These are phyloP conservation scores for Scelioninae gen. 1 DNA, from an alignment of 2,888 invertebrate species.

Conservation along the genomic window DNA sequence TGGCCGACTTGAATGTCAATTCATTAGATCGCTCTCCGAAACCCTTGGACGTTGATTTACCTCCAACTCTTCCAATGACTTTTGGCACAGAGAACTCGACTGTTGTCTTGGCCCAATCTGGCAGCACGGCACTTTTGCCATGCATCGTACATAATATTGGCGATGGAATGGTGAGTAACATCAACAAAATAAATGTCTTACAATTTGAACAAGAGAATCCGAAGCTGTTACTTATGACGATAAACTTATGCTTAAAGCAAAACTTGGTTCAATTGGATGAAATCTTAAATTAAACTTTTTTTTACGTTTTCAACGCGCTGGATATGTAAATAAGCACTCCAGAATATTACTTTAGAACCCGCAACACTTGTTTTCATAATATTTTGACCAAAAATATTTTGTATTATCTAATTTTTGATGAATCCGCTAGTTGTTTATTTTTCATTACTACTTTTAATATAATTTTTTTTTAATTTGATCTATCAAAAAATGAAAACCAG, in stretches of 20 bases:
- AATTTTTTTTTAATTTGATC: no score
- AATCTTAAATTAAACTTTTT: conserved; percentile 37
- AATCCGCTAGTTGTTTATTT: neutral
- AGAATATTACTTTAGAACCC: conserved; percentile 35
- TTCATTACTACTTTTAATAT: no score
- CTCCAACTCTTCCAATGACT: conserved; percentile 88
- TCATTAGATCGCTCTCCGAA: conserved; percentile 78
- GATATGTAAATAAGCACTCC: conserved; percentile 48
- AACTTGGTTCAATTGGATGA: conserved; percentile 27
- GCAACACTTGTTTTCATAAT: conserved; percentile 35
- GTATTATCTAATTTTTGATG: neutral
- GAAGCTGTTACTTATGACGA: conserved; percentile 31
- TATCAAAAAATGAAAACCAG: no score
- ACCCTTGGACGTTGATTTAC: conserved; percentile 80
- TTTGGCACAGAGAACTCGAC: conserved; percentile 94
- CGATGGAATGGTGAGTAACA: conserved; percentile 91
- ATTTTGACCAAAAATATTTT: neutral
- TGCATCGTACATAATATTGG: conserved; percentile 94
- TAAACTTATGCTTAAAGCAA: conserved; percentile 41
- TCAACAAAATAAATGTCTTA: conserved; percentile 39
- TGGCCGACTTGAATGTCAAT: conserved; percentile 78
- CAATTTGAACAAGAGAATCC: conserved; percentile 23
- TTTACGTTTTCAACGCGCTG: neutral
- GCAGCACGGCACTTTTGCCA: conserved; percentile 92
- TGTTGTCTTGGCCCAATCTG: conserved; percentile 92